Evolutionary conservation across 2,797 vertebrate species (phyloP).

Genomic region (Tenualosa ilisha): DNA sequence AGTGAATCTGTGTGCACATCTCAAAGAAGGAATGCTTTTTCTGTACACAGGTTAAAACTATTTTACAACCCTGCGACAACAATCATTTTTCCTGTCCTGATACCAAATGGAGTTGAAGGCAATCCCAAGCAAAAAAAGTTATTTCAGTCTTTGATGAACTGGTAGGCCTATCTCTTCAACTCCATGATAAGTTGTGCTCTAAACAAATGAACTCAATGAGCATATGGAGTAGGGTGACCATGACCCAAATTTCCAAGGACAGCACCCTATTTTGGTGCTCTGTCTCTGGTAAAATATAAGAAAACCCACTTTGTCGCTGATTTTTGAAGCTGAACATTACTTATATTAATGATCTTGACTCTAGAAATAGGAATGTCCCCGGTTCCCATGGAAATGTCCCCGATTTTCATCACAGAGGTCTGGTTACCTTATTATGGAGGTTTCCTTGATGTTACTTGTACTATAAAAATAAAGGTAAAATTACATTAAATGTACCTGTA

Average conservation of each 20-base stretch:
- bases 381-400: too few species aligned
- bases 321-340: too few species aligned
- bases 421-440: too few species aligned
- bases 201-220: not conserved
- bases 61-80: not conserved
- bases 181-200: not conserved
- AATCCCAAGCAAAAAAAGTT: not conserved
- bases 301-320: too few species aligned
- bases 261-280: too few species aligned
- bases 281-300: too few species aligned
- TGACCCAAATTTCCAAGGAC: too few species aligned
- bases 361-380: too few species aligned
- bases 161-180: not conserved
- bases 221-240: too few species aligned
- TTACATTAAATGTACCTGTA: not conserved
- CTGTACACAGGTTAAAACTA: not conserved
- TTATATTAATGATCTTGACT: too few species aligned
- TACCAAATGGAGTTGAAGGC: too few species aligned
- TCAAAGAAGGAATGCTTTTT: not conserved
- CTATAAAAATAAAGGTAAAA: not conserved
- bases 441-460: conserved; percentile 6
- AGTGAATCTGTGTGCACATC: not conserved
- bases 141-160: not conserved
- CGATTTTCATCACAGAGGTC: too few species aligned
- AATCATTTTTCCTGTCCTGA: not conserved